Percentiles rank a stretch among this genome's conserved stretches.
Evolutionary conservation across 1,140 invertebrate species (phyloP).

Genomic region (Aculops lycopersici): DNA sequence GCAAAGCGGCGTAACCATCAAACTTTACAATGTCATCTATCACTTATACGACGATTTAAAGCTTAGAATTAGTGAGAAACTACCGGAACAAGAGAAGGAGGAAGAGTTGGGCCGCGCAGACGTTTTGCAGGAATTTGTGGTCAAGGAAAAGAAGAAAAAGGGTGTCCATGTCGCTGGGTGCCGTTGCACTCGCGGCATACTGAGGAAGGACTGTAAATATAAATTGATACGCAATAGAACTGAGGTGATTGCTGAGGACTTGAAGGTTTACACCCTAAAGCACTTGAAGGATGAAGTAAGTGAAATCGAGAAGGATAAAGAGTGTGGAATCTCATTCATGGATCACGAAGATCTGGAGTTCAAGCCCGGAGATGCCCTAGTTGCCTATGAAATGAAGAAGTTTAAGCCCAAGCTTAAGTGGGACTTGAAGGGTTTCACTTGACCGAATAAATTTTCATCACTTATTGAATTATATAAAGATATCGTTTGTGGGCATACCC

Average conservation of each 20-base stretch:
- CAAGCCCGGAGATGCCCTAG: conserved; percentile 35
- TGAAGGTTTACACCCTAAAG: conserved; percentile 28
- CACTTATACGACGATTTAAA: conserved; percentile 58
- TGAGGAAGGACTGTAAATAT: conserved; percentile 28
- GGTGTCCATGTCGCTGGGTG: conserved; percentile 60
- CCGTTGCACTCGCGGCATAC: conserved; percentile 36
- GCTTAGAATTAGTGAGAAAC: conserved; percentile 31
- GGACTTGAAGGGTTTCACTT: conserved; percentile 21
- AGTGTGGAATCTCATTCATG: conserved; percentile 47
- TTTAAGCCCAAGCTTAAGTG: conserved; percentile 32
- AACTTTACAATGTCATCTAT: conserved; percentile 54
- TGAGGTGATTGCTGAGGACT: background rate
- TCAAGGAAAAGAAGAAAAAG: conserved; percentile 38
- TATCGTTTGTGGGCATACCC: too few relatives aligned
- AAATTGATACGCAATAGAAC: conserved; percentile 38
- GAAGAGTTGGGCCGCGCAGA: conserved; percentile 48
- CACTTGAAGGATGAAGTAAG: conserved; percentile 63
- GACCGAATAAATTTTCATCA: too few relatives aligned
- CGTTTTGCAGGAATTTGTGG: conserved; percentile 45
- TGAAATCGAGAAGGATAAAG: conserved; percentile 40
- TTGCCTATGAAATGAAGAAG: conserved; percentile 34
- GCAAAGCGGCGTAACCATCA: conserved; percentile 24
- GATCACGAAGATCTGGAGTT: conserved; percentile 20
- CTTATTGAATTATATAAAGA: too few relatives aligned
- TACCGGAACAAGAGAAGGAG: conserved; percentile 36